Percentiles rank a stretch among this genome's conserved stretches.
phyloP scores from a whole-genome alignment of 2,888 invertebrate species.

The Drosophila fulvimacula region DNA sequence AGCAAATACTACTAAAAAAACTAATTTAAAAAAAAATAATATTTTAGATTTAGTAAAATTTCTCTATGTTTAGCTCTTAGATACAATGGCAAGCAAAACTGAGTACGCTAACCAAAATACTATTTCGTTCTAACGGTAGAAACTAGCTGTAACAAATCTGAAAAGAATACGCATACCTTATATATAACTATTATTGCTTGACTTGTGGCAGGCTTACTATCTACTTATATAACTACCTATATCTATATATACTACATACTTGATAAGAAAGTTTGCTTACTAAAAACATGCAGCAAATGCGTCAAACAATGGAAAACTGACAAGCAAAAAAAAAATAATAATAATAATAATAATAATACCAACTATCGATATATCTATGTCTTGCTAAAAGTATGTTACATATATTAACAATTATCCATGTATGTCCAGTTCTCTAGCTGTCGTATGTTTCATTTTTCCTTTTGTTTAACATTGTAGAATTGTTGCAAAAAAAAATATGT shows the following conservation, averaged over 20 bases:
- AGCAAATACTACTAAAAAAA: slow-evolving; percentile 3
- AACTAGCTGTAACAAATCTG: slow-evolving; percentile 64
- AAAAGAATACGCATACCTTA: slow-evolving; percentile 34
- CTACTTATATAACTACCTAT: slow-evolving; percentile 33
- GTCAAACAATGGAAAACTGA: slow-evolving; percentile 36
- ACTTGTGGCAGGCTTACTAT: slow-evolving; percentile 61
- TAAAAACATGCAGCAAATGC: slow-evolving; percentile 54
- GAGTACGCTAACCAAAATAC: slow-evolving; percentile 61
- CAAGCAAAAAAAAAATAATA: slow-evolving; percentile 10
- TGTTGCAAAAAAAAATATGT: slow-evolving; percentile 37
- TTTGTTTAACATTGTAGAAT: slow-evolving; percentile 63
- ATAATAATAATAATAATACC: slow-evolving; percentile 5
- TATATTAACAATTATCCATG: slow-evolving; percentile 39
- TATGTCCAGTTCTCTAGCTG: slow-evolving; percentile 59
- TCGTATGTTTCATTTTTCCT: slow-evolving; percentile 57
- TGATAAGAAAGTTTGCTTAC: slow-evolving; percentile 66
- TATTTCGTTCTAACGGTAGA: slow-evolving; percentile 60
- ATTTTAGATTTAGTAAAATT: slow-evolving; percentile 22
- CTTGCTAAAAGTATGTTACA: slow-evolving; percentile 59
- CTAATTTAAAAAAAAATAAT: neutral
- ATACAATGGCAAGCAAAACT: slow-evolving; percentile 57
- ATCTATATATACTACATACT: slow-evolving; percentile 30
- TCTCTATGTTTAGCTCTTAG: slow-evolving; percentile 66
- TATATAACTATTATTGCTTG: slow-evolving; percentile 49
- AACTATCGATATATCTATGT: slow-evolving; percentile 56